phyloP scores from a whole-genome alignment of 2,888 invertebrate genomes.

The Drosophila fulvimacula region DNA sequence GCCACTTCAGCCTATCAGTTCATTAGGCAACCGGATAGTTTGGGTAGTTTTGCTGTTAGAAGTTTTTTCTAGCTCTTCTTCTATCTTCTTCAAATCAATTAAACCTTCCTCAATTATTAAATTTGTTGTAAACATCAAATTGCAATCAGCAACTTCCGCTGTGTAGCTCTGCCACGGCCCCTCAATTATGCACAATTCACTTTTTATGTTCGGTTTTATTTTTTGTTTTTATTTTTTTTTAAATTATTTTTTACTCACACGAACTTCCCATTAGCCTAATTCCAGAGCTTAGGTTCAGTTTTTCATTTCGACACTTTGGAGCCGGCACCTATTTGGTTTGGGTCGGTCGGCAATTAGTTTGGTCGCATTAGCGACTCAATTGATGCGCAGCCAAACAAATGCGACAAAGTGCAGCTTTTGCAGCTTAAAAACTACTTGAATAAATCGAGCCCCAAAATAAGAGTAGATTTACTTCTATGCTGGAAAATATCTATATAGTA shows the following conservation, averaged over 20 bases:
- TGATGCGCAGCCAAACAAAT: slow-evolving; percentile 41
- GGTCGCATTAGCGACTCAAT: slow-evolving; percentile 51
- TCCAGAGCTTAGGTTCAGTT: slow-evolving; percentile 28
- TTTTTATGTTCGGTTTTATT: slow-evolving; percentile 8
- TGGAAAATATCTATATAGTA: background rate
- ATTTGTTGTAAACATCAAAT: slow-evolving; percentile 48
- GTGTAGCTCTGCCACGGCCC: slow-evolving; percentile 3
- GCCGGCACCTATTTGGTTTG: slow-evolving; percentile 15
- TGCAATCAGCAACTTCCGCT: slow-evolving; percentile 52
- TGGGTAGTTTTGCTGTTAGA: slow-evolving; percentile 15
- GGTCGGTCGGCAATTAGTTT: slow-evolving; percentile 44
- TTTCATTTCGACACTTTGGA: slow-evolving; percentile 28
- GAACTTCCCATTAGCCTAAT: slow-evolving; percentile 48
- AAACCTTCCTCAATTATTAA: slow-evolving; percentile 51
- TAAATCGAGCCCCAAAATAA: slow-evolving; percentile 22
- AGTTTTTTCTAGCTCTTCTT: background rate
- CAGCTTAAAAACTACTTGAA: slow-evolving; percentile 49
- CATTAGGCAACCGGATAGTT: slow-evolving; percentile 39
- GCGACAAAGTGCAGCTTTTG: slow-evolving; percentile 42
- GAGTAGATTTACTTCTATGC: background rate
- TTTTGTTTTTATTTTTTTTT: background rate
- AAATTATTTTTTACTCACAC: slow-evolving; percentile 4
- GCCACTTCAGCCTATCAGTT: background rate
- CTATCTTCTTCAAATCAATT: slow-evolving; percentile 48
- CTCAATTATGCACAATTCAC: slow-evolving; percentile 52